Percentiles rank a stretch among this genome's conserved stretches.
These are phyloP conservation scores for Spicauda simplicius DNA, from an alignment of 2,888 invertebrate species.

Conservation along the genomic window DNA sequence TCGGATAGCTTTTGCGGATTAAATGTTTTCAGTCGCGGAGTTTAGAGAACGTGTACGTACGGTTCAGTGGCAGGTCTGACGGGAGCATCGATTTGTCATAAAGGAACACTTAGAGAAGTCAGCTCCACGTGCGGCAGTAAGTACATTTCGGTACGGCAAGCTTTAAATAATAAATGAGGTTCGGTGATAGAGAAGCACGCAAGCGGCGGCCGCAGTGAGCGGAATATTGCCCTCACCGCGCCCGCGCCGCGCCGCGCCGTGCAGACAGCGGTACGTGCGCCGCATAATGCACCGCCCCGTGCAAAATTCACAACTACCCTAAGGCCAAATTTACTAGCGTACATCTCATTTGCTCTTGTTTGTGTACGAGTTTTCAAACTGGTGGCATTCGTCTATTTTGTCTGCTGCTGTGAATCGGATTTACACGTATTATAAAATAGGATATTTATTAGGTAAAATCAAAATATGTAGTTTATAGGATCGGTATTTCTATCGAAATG, in stretches of 20 bases:
- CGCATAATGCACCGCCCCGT: conserved; percentile 78
- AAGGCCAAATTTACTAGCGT: conserved; percentile 76
- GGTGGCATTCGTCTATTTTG: conserved; percentile 41
- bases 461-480: too few species aligned
- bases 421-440: conserved; percentile 15
- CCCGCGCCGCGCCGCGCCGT: conserved; percentile 54
- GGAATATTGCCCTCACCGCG: conserved; percentile 55
- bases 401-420: conserved; percentile 12
- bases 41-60: conserved; percentile 40
- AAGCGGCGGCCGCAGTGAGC: conserved; percentile 55
- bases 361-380: conserved; percentile 61
- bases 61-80: conserved; percentile 35
- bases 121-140: conserved; percentile 62
- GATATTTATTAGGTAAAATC: too few species aligned
- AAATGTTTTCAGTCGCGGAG: conserved; percentile 62
- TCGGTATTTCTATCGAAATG: too few species aligned
- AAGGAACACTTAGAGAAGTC: conserved; percentile 58
- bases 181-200: conserved; percentile 68
- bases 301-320: conserved; percentile 82
- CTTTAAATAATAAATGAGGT: conserved; percentile 78
- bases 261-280: conserved; percentile 81
- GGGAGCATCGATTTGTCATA: conserved; percentile 56
- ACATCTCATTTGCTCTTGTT: conserved; percentile 81
- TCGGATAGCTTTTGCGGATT: conserved; percentile 77
- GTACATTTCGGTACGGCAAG: conserved; percentile 64